Conservation (phyloP, 2,888 invertebrate genomes). For the Iphiclides podalirius region DNA sequence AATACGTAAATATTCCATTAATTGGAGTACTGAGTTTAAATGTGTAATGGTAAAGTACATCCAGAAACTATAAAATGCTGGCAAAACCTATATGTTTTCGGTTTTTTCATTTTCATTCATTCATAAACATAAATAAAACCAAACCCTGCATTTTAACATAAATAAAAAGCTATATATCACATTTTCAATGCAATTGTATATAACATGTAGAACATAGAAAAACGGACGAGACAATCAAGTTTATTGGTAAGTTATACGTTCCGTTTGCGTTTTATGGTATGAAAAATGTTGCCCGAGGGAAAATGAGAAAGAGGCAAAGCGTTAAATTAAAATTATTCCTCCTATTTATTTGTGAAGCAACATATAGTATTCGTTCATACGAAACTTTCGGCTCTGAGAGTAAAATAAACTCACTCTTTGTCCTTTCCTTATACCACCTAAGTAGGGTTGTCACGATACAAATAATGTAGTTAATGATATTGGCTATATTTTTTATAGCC, state of each 20-base stretch:
- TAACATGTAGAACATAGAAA: background rate
- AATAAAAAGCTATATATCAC: background rate
- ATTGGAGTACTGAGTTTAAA: too few species aligned
- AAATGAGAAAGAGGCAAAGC: constrained; percentile 6
- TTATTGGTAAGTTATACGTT: constrained; percentile 1
- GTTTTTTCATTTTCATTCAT: too few species aligned
- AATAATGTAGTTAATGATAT: too few species aligned
- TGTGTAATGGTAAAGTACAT: too few species aligned
- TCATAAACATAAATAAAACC: too few species aligned
- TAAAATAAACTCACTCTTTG: constrained; percentile 3
- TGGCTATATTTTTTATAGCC: too few species aligned
- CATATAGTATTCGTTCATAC: constrained; percentile 6
- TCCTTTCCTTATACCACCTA: too few species aligned
- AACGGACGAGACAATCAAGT: background rate
- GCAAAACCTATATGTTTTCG: too few species aligned
- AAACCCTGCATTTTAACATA: too few species aligned
- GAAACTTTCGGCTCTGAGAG: background rate
- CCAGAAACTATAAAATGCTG: too few species aligned
- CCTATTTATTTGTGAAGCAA: constrained; percentile 12
- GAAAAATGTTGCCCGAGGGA: constrained; percentile 2
- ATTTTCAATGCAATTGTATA: background rate
- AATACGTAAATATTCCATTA: too few species aligned
- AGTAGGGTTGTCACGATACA: background rate
- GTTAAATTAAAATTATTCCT: constrained; percentile 17
- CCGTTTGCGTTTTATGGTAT: constrained; percentile 1